Evolutionary conservation across 2,113 vertebrate species (phyloP).

Genomic region (Stegastes partitus): DNA sequence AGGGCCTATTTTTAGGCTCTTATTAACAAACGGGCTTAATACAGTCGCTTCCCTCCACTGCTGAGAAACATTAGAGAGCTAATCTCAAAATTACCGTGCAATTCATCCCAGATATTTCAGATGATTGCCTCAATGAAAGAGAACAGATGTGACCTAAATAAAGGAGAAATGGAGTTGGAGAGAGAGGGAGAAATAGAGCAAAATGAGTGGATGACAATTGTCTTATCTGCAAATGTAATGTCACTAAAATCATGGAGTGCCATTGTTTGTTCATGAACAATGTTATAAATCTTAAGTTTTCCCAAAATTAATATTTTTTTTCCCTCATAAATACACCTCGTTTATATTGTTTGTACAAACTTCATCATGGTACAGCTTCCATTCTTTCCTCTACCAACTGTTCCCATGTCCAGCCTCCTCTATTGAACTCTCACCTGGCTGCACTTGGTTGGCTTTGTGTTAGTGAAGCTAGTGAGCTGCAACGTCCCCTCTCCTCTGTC

Average conservation of each 20-base stretch:
- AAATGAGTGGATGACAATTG: neutral
- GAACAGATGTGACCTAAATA: slow-evolving; percentile 78
- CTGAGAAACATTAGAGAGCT: slow-evolving; percentile 75
- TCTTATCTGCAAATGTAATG: neutral
- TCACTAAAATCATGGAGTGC: neutral
- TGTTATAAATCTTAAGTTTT: neutral
- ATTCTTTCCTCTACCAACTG: neutral
- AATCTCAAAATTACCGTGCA: slow-evolving; percentile 82
- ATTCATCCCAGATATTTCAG: slow-evolving; percentile 74
- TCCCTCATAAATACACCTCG: neutral
- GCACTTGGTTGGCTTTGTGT: slow-evolving; percentile 44
- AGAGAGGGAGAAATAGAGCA: neutral
- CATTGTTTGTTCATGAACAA: neutral
- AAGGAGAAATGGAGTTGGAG: neutral
- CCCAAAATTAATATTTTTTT: neutral
- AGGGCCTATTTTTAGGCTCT: slow-evolving; percentile 66
- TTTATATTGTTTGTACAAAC: neutral
- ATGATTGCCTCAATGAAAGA: slow-evolving; percentile 73
- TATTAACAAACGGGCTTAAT: slow-evolving; percentile 70
- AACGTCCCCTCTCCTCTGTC: slow-evolving; percentile 45
- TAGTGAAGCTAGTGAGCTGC: slow-evolving; percentile 52
- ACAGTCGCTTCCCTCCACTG: slow-evolving; percentile 69
- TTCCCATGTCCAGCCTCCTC: slow-evolving; percentile 37
- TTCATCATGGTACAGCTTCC: neutral
- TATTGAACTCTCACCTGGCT: slow-evolving; percentile 60